Evolutionary conservation across 2,113 vertebrate genomes (phyloP), one percentile per base, ranked within the genome.

Genomic region (Halcyon senegalensis): DNA sequence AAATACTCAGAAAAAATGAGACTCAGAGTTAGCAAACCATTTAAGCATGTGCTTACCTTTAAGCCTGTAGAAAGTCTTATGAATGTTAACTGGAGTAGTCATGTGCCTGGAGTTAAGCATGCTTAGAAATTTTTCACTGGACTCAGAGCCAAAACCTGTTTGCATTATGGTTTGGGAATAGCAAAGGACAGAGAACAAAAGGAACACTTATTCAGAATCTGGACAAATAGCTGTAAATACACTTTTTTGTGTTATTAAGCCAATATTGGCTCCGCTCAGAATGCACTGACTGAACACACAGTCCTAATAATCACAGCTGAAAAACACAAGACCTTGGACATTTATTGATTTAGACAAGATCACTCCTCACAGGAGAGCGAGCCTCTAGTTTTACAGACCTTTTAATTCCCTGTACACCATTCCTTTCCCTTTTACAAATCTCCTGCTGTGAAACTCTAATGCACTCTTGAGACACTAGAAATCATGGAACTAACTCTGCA

Each of bases 311-410:
- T 89, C 77, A 73, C 84, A 92, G 94, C 77, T 93, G 89, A 95
- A 94, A 97, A 92, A 87, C 86, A 87, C 41, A 73, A 51, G 93
- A 79, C 62, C 35, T 13, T 46, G 55, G 86, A 97, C 74, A 0
- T 93, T 96, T 97, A 97, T 96, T 96, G 94, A 83, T 96, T 95
- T 91, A 92, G 96, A 97, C 96, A 97, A 96, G 96, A 97, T 96
- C 95, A 94, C 93, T 95, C 87, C 89, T 91, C 94, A 10, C 89
- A 94, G 90, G 94, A 96, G 94, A 89, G 48, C 2, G 2, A 78
- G 86, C 70, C 94, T 91, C 86, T 96, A 94, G 94, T 94, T 96
- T 97, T 96, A 96, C 96, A 97, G 94, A 97, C 87, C 92, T 96
- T 96, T 96, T 96, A 91, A 96, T 93, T 96, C 96, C 95, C 91